Percentiles rank a stretch among this genome's conserved stretches.
Conservation (phyloP, 1,140 invertebrate species). For the Plutomurus gul region DNA sequence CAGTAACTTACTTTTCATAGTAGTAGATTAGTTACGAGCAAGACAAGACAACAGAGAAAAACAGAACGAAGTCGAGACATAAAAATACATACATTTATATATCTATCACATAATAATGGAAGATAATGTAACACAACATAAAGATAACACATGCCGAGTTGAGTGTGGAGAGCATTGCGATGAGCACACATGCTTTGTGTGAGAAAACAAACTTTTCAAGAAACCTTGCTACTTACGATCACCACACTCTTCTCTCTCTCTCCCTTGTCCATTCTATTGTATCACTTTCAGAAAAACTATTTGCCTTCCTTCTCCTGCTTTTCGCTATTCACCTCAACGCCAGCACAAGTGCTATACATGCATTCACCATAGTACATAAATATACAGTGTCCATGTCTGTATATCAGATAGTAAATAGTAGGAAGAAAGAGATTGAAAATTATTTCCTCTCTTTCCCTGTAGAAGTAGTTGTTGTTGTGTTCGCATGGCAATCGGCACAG, state of each 20-base stretch:
- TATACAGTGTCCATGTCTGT: too few relatives aligned
- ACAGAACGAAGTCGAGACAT: not conserved
- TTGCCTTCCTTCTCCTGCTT: too few relatives aligned
- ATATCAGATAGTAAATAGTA: too few relatives aligned
- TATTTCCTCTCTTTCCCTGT: too few relatives aligned
- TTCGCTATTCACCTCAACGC: too few relatives aligned
- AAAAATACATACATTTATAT: not conserved
- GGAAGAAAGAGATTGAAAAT: too few relatives aligned
- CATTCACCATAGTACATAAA: too few relatives aligned
- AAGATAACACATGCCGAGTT: conserved; percentile 8
- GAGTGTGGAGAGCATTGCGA: not conserved
- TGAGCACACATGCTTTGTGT: conserved; percentile 11
- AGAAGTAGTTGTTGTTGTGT: too few relatives aligned
- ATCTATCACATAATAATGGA: conserved; percentile 12
- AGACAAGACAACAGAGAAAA: not conserved
- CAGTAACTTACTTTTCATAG: not conserved
- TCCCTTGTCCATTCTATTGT: not conserved
- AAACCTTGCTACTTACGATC: conserved; percentile 34
- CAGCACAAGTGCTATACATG: too few relatives aligned
- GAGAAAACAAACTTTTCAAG: conserved; percentile 43
- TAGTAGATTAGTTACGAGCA: not conserved
- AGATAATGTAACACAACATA: conserved; percentile 18
- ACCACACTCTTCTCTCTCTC: not conserved
- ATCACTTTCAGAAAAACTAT: too few relatives aligned
- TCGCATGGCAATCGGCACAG: too few relatives aligned